Evolutionary conservation across 30 jellyfish, hydroid and myxozoan genomes (phyloP).

Genomic region (Kudoa iwatai): DNA sequence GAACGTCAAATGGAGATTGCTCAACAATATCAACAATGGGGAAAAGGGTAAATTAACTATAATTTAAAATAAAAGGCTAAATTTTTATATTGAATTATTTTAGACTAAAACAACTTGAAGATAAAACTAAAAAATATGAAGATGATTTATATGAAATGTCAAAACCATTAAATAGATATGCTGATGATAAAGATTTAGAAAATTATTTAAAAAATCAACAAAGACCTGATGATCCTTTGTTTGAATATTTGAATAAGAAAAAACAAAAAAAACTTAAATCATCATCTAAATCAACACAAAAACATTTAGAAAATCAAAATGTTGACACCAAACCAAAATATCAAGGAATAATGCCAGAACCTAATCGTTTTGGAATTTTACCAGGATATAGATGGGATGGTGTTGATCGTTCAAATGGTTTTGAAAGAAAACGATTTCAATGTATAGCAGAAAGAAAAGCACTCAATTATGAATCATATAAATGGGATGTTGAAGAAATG

Average conservation of each 20-base stretch:
- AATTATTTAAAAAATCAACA: slow-evolving; percentile 8
- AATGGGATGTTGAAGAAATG: slow-evolving; percentile 97
- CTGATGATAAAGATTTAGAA: slow-evolving; percentile 62
- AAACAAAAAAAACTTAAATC: too few relatives aligned
- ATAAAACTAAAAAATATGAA: slow-evolving; percentile 5
- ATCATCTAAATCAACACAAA: too few relatives aligned
- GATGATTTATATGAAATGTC: slow-evolving; percentile 31
- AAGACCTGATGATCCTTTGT: slow-evolving; percentile 79
- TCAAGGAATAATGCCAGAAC: slow-evolving; percentile 62
- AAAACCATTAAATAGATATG: slow-evolving; percentile 57
- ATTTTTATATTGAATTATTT: neutral
- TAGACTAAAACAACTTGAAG: slow-evolving; percentile 21
- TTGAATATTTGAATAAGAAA: slow-evolving; percentile 12
- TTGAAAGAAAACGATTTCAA: slow-evolving; percentile 45
- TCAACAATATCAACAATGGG: slow-evolving; percentile 26
- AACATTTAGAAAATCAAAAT: too few relatives aligned
- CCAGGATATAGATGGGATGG: slow-evolving; percentile 98
- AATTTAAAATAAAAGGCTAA: neutral
- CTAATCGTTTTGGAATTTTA: slow-evolving; percentile 46
- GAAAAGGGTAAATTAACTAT: slow-evolving; percentile 21
- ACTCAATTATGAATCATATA: slow-evolving; percentile 16
- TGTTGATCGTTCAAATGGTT: slow-evolving; percentile 85
- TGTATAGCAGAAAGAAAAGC: slow-evolving; percentile 24
- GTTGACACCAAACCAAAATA: slow-evolving; percentile 22
- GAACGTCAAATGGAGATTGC: slow-evolving; percentile 13